Percentiles rank a stretch among this genome's conserved stretches.
These are phyloP conservation scores for Pyrrhosoma nymphula DNA, from an alignment of 2,888 invertebrate species.

Conservation along the genomic window DNA sequence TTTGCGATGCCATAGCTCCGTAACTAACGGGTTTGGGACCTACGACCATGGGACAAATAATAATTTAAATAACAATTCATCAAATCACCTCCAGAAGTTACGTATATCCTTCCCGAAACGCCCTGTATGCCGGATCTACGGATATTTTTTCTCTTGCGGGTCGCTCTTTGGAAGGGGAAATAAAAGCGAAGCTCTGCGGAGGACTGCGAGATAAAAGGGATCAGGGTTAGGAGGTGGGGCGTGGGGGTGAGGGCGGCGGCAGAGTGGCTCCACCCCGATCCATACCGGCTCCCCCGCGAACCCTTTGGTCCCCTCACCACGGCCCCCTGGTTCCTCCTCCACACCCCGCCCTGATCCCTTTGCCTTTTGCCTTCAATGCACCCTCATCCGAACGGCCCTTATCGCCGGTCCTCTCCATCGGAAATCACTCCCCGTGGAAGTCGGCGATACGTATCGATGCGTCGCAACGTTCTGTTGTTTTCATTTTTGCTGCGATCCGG, in stretches of 20 bases:
- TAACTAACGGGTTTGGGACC: too few species aligned
- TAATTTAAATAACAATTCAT: too few species aligned
- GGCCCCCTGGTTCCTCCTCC: background rate
- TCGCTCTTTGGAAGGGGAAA: background rate
- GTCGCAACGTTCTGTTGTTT: too few species aligned
- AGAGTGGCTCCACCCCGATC: constrained; percentile 9
- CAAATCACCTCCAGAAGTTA: too few species aligned
- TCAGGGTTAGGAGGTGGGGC: background rate
- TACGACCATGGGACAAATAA: too few species aligned
- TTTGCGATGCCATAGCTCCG: too few species aligned
- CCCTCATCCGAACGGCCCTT: background rate
- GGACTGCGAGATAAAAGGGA: background rate
- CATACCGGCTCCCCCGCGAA: background rate
- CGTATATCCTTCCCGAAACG: too few species aligned
- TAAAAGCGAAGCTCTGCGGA: background rate
- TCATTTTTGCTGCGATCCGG: too few species aligned
- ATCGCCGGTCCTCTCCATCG: background rate
- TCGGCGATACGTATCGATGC: too few species aligned
- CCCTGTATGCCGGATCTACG: too few species aligned
- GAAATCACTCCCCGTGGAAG: too few species aligned
- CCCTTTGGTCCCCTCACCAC: background rate
- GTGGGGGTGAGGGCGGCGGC: too few species aligned
- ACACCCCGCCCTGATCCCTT: background rate
- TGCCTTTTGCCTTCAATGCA: background rate
- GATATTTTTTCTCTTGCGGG: background rate